Base-by-base conservation (phyloP, 2,797 vertebrate genomes). In the Hafferia zeledoni region DNA sequence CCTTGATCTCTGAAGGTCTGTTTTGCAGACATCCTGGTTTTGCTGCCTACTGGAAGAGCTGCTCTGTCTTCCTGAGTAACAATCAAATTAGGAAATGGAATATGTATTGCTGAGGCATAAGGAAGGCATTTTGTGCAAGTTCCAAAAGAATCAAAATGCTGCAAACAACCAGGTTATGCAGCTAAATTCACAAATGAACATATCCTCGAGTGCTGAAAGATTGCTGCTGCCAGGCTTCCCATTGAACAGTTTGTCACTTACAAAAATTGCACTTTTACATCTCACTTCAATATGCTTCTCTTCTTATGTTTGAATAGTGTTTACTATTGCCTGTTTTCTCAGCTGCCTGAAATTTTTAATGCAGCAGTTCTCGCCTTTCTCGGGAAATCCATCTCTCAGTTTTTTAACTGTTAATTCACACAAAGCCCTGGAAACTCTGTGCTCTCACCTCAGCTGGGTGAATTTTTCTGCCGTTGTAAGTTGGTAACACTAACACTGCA, bases 321-420 rank as follows among this genome's bases (percentile, higher is more conserved):
- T 92, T 93, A 64, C 37, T 77, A 17, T 63, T 90, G 50, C 31
- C 52, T 70, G 27, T 74, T 95, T 90, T 75, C 68, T 93, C 49
- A 37, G 46, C 37, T 77, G 41, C 53, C 76, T 88, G 69, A 86
- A 83, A 71, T 86, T 49, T 92, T 77, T 77, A 71, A 55, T 71
- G 64, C 56, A 37, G 33, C 49, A 64, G 10, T 87, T 95, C 63
- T 84, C 0, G 0, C 46, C 16, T 90, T 84, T 60, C 49, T 90
- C 37, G 37, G 65, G 43, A 90, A 95, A 83, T 44, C 22, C 2
- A 3, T 59, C 25, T 74, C 53, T 60, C 75, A 28, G 28, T 11
- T 79, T 89, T 89, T 87, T 80, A 61, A 44, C 70, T 84, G 61
- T 89, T 90, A 81, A 57, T 87, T 94, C 33, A 39, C 35, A 56